Percentiles rank a stretch among this genome's conserved stretches.
These are phyloP conservation scores for Diplolepis rosae DNA, from an alignment of 2,888 invertebrate species.

Conservation along the genomic window DNA sequence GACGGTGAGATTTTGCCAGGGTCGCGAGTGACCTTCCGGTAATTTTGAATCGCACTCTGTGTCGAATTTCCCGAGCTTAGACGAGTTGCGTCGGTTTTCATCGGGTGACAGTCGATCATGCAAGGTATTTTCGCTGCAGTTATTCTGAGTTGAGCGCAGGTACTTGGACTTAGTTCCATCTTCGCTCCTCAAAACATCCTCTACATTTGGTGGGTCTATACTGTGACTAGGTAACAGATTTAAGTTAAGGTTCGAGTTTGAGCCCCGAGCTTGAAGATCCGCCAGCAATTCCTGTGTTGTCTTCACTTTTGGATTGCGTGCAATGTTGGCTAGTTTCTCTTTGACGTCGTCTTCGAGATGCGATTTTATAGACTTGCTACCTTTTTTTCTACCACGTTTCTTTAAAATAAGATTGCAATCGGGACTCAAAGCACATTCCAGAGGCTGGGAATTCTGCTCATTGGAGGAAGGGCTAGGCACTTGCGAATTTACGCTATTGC, in stretches of 20 bases:
- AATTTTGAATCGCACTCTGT: constrained; percentile 32
- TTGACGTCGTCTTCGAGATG: constrained; percentile 75
- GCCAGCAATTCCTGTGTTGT: constrained; percentile 88
- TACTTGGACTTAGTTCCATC: constrained; percentile 69
- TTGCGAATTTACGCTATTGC: constrained; percentile 74
- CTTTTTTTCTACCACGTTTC: constrained; percentile 78
- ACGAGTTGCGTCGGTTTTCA: constrained; percentile 32
- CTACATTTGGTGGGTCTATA: constrained; percentile 65
- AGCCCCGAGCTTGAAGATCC: constrained; percentile 81
- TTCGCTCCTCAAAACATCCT: constrained; percentile 69
- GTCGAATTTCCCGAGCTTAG: constrained; percentile 33
- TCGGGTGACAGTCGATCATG: constrained; percentile 43
- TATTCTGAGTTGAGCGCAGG: constrained; percentile 57
- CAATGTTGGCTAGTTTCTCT: constrained; percentile 78
- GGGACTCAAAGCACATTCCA: constrained; percentile 15
- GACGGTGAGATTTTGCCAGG: constrained; percentile 71
- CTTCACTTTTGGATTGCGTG: constrained; percentile 80
- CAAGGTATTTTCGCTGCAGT: constrained; percentile 49
- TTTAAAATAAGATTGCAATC: constrained; percentile 65
- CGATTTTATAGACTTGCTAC: constrained; percentile 76
- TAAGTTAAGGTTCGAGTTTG: constrained; percentile 62
- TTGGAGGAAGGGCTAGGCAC: constrained; percentile 72
- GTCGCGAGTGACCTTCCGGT: constrained; percentile 48
- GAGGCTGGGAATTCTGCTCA: constrained; percentile 27
- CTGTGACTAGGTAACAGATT: constrained; percentile 63